A percentile compares a stretch with the other conserved stretches of the same genome.
phyloP scores from a whole-genome alignment of 2,888 invertebrate species.

The Pyralis farinalis region DNA sequence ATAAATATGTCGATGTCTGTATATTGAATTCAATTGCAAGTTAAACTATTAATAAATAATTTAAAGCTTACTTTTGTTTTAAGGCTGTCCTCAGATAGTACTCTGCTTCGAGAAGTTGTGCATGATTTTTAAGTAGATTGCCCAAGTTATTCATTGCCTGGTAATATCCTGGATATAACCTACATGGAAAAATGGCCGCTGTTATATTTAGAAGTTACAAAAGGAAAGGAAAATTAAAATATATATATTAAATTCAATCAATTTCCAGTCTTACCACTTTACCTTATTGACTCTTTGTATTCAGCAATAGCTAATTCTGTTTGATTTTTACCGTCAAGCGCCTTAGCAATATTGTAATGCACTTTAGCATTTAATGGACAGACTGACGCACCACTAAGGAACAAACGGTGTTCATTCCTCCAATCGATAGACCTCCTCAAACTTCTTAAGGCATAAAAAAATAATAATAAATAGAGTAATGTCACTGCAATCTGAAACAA shows the following conservation, averaged over 20 bases:
- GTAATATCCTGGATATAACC: constrained; percentile 90
- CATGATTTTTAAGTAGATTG: constrained; percentile 89
- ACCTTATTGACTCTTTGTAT: constrained; percentile 89
- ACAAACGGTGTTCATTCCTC: constrained; percentile 89
- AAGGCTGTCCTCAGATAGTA: constrained; percentile 87
- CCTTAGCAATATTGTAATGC: constrained; percentile 95
- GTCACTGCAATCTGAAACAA: constrained; percentile 30
- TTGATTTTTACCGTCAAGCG: constrained; percentile 88
- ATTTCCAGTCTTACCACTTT: constrained; percentile 13
- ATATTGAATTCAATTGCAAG: too few species aligned
- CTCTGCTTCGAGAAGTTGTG: constrained; percentile 86
- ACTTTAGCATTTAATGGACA: constrained; percentile 98
- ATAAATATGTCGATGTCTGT: too few species aligned
- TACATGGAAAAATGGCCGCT: constrained; percentile 29
- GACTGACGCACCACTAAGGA: constrained; percentile 89
- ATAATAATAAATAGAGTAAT: constrained; percentile 33
- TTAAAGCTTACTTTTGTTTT: constrained; percentile 82
- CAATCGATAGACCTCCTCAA: constrained; percentile 88
- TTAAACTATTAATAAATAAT: too few species aligned
- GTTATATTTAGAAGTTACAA: too few species aligned
- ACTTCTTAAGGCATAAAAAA: constrained; percentile 58
- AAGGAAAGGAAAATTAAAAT: too few species aligned
- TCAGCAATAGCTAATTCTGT: constrained; percentile 85
- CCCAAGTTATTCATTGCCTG: constrained; percentile 97
- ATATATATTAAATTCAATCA: neutral